phyloP scores from a whole-genome alignment of 2,113 vertebrate genomes.

The Clarias batrachus region DNA sequence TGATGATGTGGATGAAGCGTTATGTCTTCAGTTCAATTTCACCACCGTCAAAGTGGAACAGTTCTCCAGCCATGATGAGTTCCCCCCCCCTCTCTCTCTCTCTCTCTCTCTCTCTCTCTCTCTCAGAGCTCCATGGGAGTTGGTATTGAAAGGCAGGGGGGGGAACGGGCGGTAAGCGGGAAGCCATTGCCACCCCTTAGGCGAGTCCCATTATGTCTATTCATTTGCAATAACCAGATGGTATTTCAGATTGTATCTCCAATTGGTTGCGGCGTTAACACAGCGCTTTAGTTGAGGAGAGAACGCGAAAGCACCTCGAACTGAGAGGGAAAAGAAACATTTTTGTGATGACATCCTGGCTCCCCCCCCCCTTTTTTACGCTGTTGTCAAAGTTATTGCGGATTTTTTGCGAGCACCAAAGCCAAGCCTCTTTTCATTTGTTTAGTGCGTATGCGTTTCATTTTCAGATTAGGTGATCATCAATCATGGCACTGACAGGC shows the following conservation, averaged over 20 bases:
- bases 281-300: conserved; percentile 31
- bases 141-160: not conserved
- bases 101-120: not conserved
- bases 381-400: not conserved
- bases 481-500: conserved; percentile 47
- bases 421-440: conserved; percentile 9
- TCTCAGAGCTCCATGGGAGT: conserved; percentile 6
- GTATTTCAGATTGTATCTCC: conserved; percentile 46
- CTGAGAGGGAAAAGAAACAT: not conserved
- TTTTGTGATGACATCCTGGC: not conserved
- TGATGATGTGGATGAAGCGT: not conserved
- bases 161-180: not conserved
- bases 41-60: conserved; percentile 21
- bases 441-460: conserved; percentile 22
- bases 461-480: conserved; percentile 42
- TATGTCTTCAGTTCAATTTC: conserved; percentile 18
- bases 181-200: conserved; percentile 36
- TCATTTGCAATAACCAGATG: conserved; percentile 54
- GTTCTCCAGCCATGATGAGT: not conserved
- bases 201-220: conserved; percentile 48
- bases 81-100: not conserved
- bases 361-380: not conserved
- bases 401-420: not conserved
- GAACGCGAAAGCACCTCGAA: conserved; percentile 5
- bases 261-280: conserved; percentile 38